These are phyloP conservation scores for Threskiornis aethiopicus DNA, from an alignment of 2,797 vertebrate species.

Conservation along the genomic window DNA sequence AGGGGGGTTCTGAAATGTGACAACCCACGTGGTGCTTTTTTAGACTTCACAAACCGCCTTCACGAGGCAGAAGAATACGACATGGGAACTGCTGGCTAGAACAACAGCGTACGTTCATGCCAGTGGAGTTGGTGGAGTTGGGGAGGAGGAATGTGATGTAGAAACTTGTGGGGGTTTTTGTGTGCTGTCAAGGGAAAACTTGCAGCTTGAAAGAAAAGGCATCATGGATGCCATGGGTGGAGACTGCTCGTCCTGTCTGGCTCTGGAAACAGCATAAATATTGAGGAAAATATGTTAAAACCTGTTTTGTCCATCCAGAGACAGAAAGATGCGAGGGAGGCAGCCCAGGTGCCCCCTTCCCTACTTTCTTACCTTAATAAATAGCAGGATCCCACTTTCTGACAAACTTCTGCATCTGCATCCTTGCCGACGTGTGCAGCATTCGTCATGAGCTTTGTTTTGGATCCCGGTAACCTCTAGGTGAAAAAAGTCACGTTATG, in stretches of 20 bases:
- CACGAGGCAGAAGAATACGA: not conserved
- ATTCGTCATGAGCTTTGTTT: not conserved
- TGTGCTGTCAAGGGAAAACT: not conserved
- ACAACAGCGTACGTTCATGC: not conserved
- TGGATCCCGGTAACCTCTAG: not conserved
- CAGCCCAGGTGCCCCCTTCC: not conserved
- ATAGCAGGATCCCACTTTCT: not conserved
- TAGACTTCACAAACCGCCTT: not conserved
- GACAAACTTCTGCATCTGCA: not conserved
- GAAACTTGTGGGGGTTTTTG: not conserved
- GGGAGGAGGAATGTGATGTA: not conserved
- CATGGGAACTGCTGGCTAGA: not conserved
- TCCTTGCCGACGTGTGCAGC: not conserved
- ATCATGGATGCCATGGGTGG: not conserved
- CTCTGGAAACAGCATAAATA: not conserved
- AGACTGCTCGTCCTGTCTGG: not conserved
- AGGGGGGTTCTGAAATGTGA: not conserved
- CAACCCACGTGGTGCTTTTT: constrained; percentile 39
- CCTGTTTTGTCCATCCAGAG: not conserved
- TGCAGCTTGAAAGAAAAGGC: not conserved
- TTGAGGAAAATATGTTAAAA: not conserved
- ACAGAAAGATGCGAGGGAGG: not conserved
- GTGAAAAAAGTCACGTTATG: not conserved
- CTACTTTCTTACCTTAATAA: not conserved
- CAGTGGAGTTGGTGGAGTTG: not conserved